Evolutionary conservation across 2,113 vertebrate species (phyloP).

Genomic region (Oncorhynchus tshawytscha): DNA sequence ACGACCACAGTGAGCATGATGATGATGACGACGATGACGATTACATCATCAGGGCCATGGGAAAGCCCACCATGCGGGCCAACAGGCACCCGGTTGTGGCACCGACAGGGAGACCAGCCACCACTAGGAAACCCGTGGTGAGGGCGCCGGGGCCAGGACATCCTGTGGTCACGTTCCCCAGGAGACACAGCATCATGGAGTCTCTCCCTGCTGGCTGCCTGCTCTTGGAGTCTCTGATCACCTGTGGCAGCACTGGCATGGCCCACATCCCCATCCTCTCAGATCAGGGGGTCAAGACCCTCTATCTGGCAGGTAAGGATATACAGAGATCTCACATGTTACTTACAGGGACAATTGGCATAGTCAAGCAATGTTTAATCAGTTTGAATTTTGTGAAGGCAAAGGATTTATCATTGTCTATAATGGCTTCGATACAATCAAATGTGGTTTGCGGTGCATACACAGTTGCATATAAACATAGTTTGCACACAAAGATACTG

Average conservation of each 20-base stretch:
- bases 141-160: not conserved
- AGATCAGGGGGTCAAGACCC: slow-evolving; percentile 54
- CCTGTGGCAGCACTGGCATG: slow-evolving; percentile 60
- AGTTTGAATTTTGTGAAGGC: too few species aligned
- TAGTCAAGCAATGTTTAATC: too few species aligned
- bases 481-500: too few species aligned
- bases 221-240: slow-evolving; percentile 54
- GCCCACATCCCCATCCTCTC: slow-evolving; percentile 57
- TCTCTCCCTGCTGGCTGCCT: slow-evolving; percentile 65
- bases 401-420: too few species aligned
- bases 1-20: slow-evolving; percentile 33
- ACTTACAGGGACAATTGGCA: not conserved
- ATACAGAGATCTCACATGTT: not conserved
- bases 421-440: too few species aligned
- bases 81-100: not conserved
- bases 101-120: not conserved
- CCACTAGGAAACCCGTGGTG: not conserved
- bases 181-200: slow-evolving; percentile 21
- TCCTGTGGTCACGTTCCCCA: slow-evolving; percentile 8
- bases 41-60: not conserved
- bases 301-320: slow-evolving; percentile 69
- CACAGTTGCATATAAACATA: too few species aligned
- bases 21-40: slow-evolving; percentile 3
- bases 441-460: too few species aligned
- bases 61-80: not conserved